Evolutionary conservation across 2,797 vertebrate genomes (phyloP).

Genomic region (Phylloscopus collybita): DNA sequence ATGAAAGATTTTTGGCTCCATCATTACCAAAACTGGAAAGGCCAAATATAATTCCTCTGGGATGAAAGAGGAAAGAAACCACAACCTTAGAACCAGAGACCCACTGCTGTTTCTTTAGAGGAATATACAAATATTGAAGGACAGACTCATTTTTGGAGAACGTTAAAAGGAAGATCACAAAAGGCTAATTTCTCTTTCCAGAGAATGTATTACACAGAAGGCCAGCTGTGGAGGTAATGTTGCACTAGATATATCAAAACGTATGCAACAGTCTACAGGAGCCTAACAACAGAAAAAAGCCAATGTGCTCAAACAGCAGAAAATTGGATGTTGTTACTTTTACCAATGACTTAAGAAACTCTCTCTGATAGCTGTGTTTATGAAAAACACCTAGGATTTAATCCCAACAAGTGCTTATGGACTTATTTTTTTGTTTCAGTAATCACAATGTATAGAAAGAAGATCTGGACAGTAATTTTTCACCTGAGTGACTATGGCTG

Average conservation of each 20-base stretch:
- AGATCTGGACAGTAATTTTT: not conserved
- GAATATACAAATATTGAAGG: not conserved
- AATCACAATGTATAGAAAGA: not conserved
- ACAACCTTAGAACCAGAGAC: not conserved
- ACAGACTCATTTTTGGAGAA: not conserved
- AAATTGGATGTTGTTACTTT: not conserved
- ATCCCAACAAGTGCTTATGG: not conserved
- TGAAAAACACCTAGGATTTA: not conserved
- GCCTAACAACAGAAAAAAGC: not conserved
- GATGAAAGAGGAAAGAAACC: not conserved
- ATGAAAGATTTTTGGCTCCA: not conserved
- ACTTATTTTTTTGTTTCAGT: not conserved
- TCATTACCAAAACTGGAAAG: constrained; percentile 1
- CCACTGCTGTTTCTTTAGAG: not conserved
- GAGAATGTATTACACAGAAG: not conserved
- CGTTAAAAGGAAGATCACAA: not conserved
- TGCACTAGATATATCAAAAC: not conserved
- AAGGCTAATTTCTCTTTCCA: not conserved
- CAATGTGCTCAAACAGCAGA: not conserved
- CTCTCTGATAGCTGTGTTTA: not conserved
- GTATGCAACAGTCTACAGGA: not conserved
- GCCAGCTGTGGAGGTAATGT: not conserved
- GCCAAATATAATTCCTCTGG: not conserved
- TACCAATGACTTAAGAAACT: not conserved
- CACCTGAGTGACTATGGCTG: not conserved